A percentile compares a stretch with the other conserved stretches of the same genome.
Conservation (phyloP, 35 echinoderm and acorn worm species). For the Ophiothrix spiculata region DNA sequence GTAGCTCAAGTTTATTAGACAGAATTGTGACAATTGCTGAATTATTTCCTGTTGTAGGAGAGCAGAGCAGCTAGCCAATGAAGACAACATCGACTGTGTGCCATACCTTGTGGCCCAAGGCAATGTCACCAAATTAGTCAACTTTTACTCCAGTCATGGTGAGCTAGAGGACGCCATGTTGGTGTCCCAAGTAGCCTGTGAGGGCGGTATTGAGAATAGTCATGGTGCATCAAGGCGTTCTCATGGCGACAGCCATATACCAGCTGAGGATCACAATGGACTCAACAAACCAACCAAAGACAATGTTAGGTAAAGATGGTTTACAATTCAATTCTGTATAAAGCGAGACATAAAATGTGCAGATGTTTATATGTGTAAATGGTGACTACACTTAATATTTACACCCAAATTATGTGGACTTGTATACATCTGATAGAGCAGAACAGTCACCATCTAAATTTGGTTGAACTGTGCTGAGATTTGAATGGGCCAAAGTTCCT, state of each 20-base stretch:
- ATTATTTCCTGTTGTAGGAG: constrained; percentile 48
- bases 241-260: constrained; percentile 15
- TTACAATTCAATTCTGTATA: too few relatives aligned
- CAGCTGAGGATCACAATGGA: constrained; percentile 55
- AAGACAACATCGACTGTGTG: constrained; percentile 75
- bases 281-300: constrained; percentile 34
- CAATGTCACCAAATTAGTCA: constrained; percentile 46
- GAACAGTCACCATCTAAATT: too few relatives aligned
- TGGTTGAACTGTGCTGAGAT: too few relatives aligned
- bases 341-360: too few relatives aligned
- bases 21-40: too few relatives aligned
- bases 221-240: background rate
- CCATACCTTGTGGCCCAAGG: constrained; percentile 74
- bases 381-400: too few relatives aligned
- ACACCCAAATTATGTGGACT: too few relatives aligned
- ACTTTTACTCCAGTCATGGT: constrained; percentile 47
- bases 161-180: constrained; percentile 83
- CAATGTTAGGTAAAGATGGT: constrained; percentile 16
- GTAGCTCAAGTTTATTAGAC: too few relatives aligned
- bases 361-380: too few relatives aligned
- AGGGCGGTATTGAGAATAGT: constrained; percentile 35
- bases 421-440: too few relatives aligned
- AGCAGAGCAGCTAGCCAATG: constrained; percentile 54
- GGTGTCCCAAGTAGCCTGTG: constrained; percentile 81
- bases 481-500: too few relatives aligned